Evolutionary conservation across 2,888 invertebrate species (phyloP), one percentile per base, ranked within the genome.

Genomic region (Philhelius pedissequus): DNA sequence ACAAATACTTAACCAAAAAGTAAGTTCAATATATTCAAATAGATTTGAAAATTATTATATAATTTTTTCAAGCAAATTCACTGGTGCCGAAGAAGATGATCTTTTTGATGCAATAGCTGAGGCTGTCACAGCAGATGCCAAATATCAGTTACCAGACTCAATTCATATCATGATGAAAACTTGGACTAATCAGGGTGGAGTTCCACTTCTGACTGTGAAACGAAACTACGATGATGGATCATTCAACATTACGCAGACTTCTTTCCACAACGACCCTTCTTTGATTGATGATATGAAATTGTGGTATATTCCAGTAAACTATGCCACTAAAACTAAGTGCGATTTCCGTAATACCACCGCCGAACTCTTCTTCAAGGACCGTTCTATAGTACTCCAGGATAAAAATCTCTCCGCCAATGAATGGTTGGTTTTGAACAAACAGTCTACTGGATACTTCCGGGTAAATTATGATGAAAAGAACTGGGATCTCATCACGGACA

Each of bases 391-490:
- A 5, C 62, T 87, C 11, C 58, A 40, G 6, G 60, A 87, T 3
- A 43, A 56, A 2, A 52, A 78, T 0, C 27, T 89, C 3, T 45
- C 15, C 0, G 68, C 20, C 0, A 76, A 87, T 0, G 90, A 90
- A 11, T 91, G 92, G 91, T 32, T 91, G 20, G 87, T 91, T 7
- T 54, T 91, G 4, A 92, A 91, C 86, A 91, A 91, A 66, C 90
- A 91, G 62, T 90, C 90, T 1, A 90, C 89, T 0, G 89, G 90
- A 8, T 90, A 89, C 89, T 96, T 94, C 91, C 92, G 95, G 87
- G 94, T 95, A 3, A 94, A 95, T 88, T 96, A 96, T 87, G 96
- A 96, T 54, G 86, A 88, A 0, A 89, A 89, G 0, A 96, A 96
- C 89, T 96, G 96, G 96, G 88, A 92, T 0, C 92, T 93, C 0